Base-by-base conservation (phyloP, 2,797 vertebrate genomes). In the Gymnoscopelus microlampas region DNA sequence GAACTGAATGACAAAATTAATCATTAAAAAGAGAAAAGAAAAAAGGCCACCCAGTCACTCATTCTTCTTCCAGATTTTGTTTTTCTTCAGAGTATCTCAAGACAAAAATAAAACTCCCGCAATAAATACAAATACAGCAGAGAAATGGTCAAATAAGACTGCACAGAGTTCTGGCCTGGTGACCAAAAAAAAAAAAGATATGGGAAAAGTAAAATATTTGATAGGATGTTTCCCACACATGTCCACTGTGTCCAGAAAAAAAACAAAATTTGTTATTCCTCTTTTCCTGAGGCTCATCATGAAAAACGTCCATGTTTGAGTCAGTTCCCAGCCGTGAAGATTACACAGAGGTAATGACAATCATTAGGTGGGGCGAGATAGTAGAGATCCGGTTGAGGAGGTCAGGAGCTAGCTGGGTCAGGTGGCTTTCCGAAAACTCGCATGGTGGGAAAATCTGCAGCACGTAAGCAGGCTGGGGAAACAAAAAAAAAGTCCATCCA, bases 291-390 rank as follows among this genome's bases (percentile, higher is more conserved):
- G 91, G 88, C 79, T 86, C 76, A 69, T 84, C 51, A 32, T 76
- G 15, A n/a, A 84, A 74, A 83, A 78, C 65, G 62, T 86, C 86
- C 70, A 73, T 29, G 4, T 3, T 29, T 19, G 29, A 66, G 75
- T 76, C 12, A 44, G 63, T 64, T 85, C 78, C 69, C 73, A 70
- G 67, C 72, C 44, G 59, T 63, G 79, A 79, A 61, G 77, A 79
- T 97, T 95, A 99, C 87, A 98, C 98, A 12, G 97, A 97, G 71
- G 98, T 98, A 75, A 99, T 99, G 93, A 99, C 97, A 57, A 99
- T 99, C 97, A 99, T 99, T 80, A 99, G 96, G 93, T 99, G 98
- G 76, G 97, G 98, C 15, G 98, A 99, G 90, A 99, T 99, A 92
- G 93, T 98, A 91, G 97, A 99, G 91, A 99, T 97, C 91, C 97